These are phyloP conservation scores for Acanthosepion lycidas DNA, from an alignment of 2,888 invertebrate species.

Conservation along the genomic window DNA sequence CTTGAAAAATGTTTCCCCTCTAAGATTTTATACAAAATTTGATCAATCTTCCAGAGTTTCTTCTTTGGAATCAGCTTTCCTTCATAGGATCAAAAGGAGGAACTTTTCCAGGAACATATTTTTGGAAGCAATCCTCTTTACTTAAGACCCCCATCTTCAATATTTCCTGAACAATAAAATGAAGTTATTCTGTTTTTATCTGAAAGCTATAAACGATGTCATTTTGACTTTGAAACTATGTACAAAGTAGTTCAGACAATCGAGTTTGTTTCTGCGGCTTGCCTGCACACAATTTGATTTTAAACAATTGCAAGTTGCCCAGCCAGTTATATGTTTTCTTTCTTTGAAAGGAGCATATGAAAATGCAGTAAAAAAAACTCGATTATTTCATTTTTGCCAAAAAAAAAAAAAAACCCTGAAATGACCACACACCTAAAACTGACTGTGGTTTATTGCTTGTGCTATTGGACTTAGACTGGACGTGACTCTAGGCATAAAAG, in stretches of 20 bases:
- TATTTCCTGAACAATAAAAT: background rate
- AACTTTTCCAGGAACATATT: background rate
- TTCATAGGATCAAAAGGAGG: background rate
- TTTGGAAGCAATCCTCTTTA: constrained; percentile 11
- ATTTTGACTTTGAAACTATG: background rate
- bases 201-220: constrained; percentile 21
- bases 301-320: background rate
- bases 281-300: background rate
- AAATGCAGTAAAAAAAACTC: too few relatives aligned
- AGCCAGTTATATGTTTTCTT: background rate
- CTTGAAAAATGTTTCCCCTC: background rate
- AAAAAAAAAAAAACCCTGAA: too few relatives aligned
- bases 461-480: too few relatives aligned
- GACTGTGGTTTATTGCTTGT: too few relatives aligned
- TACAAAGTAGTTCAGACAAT: background rate
- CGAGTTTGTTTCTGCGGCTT: background rate
- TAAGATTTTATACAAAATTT: background rate
- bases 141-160: background rate
- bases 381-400: too few relatives aligned
- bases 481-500: too few relatives aligned
- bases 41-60: background rate
- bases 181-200: background rate
- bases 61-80: background rate
- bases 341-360: background rate
- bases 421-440: too few relatives aligned